Evolutionary conservation across 2,113 vertebrate species (phyloP), one percentile per base, ranked within the genome.

Genomic region (Epinephelus cyanopodus): DNA sequence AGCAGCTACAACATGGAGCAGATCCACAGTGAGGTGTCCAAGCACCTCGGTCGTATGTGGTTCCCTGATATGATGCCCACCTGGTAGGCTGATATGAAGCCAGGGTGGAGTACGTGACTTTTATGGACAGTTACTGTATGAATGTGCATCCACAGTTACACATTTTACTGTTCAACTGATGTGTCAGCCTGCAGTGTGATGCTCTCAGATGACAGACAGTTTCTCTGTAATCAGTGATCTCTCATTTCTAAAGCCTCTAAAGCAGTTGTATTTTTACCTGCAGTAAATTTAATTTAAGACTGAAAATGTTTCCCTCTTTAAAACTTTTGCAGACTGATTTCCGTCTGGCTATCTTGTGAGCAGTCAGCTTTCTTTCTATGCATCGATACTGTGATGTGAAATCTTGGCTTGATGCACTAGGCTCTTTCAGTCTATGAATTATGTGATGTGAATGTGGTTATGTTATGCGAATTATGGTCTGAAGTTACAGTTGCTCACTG

Each of bases 31-130:
- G 98, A 99, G 90, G 97, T 99, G 82, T 99, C 98, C 23, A 98
- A 98, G 91, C 97, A 99, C 90, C 95, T 99, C 10, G 98, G 97
- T 45, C 96, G 97, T 81, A 96, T 97, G 62, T 99, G 98, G 97
- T 98, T 97, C 92, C 98, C 97, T 3, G 98, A 99, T 61, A 97
- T 98, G 97, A 99, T 99, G 98, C 97, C 97, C 61, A 98, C 97
- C 1, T 99, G 98, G 98, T 98, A 92, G 81, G 71, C n/a, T 67
- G 58, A 63, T 33, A 27, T 21, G 39, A 66, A 60, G 61, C 63
- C 63, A 47, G 52, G 65, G 12, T 11, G 57, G 37, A 69, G 12
- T 19, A n/a, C 8, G 8, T 54, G 53, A 54, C 42, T 45, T 45
- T 45, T 45, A 10, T 3, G 15, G 45, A 9, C 52, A 19, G 29